phyloP scores from a whole-genome alignment of 2,797 vertebrate species.

The Margarornis squamiger region DNA sequence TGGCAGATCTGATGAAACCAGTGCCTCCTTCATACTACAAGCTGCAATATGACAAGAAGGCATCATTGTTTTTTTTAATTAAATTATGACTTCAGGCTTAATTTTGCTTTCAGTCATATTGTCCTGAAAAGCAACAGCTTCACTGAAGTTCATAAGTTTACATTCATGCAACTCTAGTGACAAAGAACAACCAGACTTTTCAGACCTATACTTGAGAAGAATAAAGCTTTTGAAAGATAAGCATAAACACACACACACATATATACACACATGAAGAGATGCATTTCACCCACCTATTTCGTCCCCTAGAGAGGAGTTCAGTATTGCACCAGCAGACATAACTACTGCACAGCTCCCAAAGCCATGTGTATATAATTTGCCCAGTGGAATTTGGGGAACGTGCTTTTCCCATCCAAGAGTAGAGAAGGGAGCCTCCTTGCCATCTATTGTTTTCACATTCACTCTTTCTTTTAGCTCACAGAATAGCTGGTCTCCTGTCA shows the following conservation, averaged over 20 bases:
- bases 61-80: neutral
- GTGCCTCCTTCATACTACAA: neutral
- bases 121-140: neutral
- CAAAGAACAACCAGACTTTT: neutral
- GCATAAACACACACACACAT: neutral
- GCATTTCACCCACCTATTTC: constrained; percentile 91
- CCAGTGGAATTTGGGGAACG: constrained; percentile 83
- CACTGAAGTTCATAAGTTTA: neutral
- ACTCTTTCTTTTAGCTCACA: constrained; percentile 86
- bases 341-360: constrained; percentile 93
- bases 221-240: neutral
- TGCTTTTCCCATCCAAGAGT: constrained; percentile 87
- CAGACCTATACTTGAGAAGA: neutral
- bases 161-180: neutral
- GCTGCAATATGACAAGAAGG: neutral
- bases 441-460: constrained; percentile 87
- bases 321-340: constrained; percentile 93
- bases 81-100: neutral
- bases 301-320: constrained; percentile 91
- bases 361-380: constrained; percentile 75
- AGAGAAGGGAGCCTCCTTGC: constrained; percentile 89
- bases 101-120: neutral
- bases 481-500: constrained; percentile 82
- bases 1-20: neutral
- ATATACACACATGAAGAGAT: neutral